Evolutionary conservation across 2,888 invertebrate genomes (phyloP).

Genomic region (Parnassius glacialis): DNA sequence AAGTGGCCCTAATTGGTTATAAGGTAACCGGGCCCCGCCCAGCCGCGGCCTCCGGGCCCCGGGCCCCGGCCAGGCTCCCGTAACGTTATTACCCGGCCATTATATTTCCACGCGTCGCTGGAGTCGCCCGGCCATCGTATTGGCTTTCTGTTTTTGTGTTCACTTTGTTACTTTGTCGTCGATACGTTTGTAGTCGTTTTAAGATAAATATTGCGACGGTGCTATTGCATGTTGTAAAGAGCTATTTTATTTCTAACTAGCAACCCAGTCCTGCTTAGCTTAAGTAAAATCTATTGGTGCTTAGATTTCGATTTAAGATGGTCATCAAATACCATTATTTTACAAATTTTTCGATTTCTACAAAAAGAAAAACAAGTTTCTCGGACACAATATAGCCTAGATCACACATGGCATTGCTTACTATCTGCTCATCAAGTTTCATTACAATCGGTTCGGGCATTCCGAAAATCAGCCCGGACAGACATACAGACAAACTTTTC

Average conservation of each 20-base stretch:
- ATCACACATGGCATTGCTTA: too few relatives aligned
- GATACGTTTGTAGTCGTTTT: background rate
- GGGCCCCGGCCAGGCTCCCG: conserved; percentile 27
- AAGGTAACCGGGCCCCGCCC: conserved; percentile 26
- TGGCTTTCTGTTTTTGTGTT: conserved; percentile 27
- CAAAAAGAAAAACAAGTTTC: too few relatives aligned
- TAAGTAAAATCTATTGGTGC: too few relatives aligned
- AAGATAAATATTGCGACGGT: background rate
- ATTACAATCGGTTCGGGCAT: too few relatives aligned
- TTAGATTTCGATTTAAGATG: too few relatives aligned
- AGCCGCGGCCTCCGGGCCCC: conserved; percentile 15
- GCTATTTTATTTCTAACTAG: background rate
- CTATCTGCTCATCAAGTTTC: too few relatives aligned
- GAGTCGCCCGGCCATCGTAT: conserved; percentile 23
- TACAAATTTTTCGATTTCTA: too few relatives aligned
- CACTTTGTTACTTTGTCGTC: conserved; percentile 15
- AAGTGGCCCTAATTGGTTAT: conserved; percentile 28
- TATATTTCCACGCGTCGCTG: conserved; percentile 38
- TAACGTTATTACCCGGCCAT: conserved; percentile 42
- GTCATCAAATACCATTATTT: too few relatives aligned
- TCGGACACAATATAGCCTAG: too few relatives aligned
- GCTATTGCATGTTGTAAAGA: background rate
- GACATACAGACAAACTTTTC: too few relatives aligned
- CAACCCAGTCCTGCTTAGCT: too few relatives aligned
- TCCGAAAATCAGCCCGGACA: too few relatives aligned